Base-by-base conservation (phyloP, 2,113 vertebrate genomes). In the Psephotus haematonotus region DNA sequence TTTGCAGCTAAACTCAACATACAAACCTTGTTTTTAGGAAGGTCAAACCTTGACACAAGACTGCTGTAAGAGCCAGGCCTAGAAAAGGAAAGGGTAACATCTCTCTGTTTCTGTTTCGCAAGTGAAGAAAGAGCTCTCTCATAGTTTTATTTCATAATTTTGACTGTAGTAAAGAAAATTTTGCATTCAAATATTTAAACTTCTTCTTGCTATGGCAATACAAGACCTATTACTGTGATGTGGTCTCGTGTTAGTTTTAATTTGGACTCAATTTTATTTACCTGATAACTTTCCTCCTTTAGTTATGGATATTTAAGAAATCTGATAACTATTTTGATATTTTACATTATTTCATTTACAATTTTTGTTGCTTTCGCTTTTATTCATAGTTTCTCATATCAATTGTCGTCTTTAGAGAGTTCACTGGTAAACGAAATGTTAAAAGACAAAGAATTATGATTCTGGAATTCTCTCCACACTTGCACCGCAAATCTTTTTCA, bases 241-340 rank as follows among this genome's bases (percentile, higher is more conserved):
- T 0, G 17, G 72, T 85, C 97, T 96, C 95, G 83, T 95, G 89
- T 95, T 95, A 95, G 88, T 97, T 98, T 96, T 97, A 96, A 97
- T 97, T 97, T 59, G 95, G 80, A 97, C 41, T 95, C 91, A 95
- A 89, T 95, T 96, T 92, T 86, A 91, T 93, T 96, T 95, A 83
- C 91, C 98, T 98, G 97, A 98, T 98, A 98, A 98, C 97, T 98
- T 98, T 98, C 86, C 91, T 97, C 92, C 76, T 92, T 93, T 91
- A 97, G 95, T 97, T 96, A 94, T 92, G 95, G 81, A 95, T 95
- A 83, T 49, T 90, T 92, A 92, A 85, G 86, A 92, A 94, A 81
- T 97, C 96, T 97, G 95, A 96, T 96, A 96, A 95, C 95, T 97
- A 31, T 96, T 95, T 96, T 96, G 77, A 39, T 90, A 96, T 95